Base-by-base conservation (phyloP, 2,113 vertebrate species). In the Marcusenius ussheri region DNA sequence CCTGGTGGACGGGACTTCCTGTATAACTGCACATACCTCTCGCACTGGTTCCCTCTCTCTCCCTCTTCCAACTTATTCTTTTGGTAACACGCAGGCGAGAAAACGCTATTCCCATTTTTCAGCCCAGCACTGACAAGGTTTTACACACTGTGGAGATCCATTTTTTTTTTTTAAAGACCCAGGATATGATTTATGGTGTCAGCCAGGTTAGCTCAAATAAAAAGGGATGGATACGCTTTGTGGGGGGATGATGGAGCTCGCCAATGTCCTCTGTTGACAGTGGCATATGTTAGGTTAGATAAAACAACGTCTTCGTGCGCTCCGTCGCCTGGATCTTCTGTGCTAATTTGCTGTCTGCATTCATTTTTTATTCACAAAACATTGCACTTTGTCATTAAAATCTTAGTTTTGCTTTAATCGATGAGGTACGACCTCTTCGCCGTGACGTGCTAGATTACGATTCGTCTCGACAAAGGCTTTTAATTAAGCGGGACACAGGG, bases 201-300 rank as follows among this genome's bases (percentile, higher is more conserved):
- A 87, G 49, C 46, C 47, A 87, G 47, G 85, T 87, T 53, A 51
- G 49, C 85, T n/a, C 85, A 87, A 87, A 87, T 51, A 53, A 51
- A 87, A 87, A 27, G 49, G 39, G 49, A 87, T 35, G 24, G 85
- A 87, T 87, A 53, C 8, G 45, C 49, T 87, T 53, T 53, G 7
- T 86, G 47, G 45, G 46, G 83, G 74, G 7, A 86, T 83, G 89
- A 89, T 84, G 89, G 80, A 85, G 80, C 17, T 87, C 27, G 10
- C 4, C 45, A 50, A 19, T 10, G 17, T 39, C n/a, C 77, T 74
- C 86, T 35, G 46, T 39, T 89, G 46, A 53, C 88, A 80, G 62
- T 39, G 53, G 83, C 89, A 89, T 47, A 80, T 91, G 84, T 90
- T 89, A 58, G 90, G 58, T 83, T 80, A 90, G 84, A 89, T 87